phyloP scores from a whole-genome alignment of 2,888 invertebrate genomes.

The Entomobrya proxima region DNA sequence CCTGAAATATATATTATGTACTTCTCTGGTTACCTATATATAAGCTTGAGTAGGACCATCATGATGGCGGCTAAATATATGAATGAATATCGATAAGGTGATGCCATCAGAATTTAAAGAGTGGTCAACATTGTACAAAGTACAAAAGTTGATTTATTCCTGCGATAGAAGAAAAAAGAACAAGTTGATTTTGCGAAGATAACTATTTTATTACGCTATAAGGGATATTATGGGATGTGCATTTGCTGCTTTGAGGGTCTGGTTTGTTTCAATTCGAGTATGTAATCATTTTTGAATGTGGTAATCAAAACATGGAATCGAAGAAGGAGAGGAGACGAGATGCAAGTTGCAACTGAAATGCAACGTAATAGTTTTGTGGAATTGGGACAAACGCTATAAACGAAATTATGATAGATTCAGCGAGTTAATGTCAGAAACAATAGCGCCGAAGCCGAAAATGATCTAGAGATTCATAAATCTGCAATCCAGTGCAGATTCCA shows the following conservation, averaged over 20 bases:
- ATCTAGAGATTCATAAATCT: no score
- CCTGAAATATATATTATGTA: no score
- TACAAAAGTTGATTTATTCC: neutral
- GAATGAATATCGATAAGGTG: neutral
- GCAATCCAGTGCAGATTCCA: no score
- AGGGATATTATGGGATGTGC: no score
- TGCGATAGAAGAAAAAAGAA: slow-evolving; percentile 17
- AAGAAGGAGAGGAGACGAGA: neutral
- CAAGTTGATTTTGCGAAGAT: slow-evolving; percentile 15
- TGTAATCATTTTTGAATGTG: slow-evolving; percentile 37
- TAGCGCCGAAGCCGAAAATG: no score
- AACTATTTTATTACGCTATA: slow-evolving; percentile 31
- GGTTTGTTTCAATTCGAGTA: neutral
- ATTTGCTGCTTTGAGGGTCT: neutral
- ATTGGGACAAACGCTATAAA: slow-evolving; percentile 44
- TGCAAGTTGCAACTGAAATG: no score
- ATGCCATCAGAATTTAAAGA: neutral
- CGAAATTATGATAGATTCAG: no score
- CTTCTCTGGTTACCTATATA: no score
- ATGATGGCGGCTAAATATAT: neutral
- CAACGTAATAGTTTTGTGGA: slow-evolving; percentile 14
- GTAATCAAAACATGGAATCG: slow-evolving; percentile 45
- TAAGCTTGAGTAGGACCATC: no score
- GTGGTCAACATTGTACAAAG: neutral
- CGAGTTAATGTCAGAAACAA: no score